These are phyloP conservation scores for Aeoliscus strigatus DNA, from an alignment of 2,797 vertebrate genomes.

Conservation along the genomic window DNA sequence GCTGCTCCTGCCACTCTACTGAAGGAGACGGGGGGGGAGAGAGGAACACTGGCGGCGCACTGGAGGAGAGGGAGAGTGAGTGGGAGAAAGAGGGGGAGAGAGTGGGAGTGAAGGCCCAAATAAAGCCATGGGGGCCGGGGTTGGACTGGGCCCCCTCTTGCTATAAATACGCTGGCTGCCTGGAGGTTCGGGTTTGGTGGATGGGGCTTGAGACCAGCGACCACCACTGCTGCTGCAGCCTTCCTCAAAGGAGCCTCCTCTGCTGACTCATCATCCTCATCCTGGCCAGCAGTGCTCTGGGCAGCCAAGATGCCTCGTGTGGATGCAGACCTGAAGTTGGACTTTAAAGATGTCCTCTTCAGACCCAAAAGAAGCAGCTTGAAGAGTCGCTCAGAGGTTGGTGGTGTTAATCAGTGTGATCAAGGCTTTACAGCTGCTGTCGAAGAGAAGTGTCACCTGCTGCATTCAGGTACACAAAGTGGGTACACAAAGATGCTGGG, in stretches of 20 bases:
- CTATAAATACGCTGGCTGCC: constrained; percentile 83
- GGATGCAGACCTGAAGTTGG: constrained; percentile 93
- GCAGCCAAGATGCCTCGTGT: constrained; percentile 84
- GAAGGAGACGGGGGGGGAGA: constrained; percentile 41
- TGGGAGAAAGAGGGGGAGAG: constrained; percentile 16
- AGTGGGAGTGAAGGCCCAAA: constrained; percentile 74
- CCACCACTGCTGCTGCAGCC: constrained; percentile 48
- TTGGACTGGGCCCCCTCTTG: constrained; percentile 52
- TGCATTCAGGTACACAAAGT: constrained; percentile 15
- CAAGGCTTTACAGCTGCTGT: constrained; percentile 1
- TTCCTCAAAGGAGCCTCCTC: constrained; percentile 61
- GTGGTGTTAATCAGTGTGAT: constrained; percentile 24
- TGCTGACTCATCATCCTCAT: constrained; percentile 33
- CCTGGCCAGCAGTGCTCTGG: constrained; percentile 42
- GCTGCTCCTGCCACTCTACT: constrained; percentile 69
- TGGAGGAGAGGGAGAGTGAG: constrained; percentile 30
- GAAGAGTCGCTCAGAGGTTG: constrained; percentile 93
- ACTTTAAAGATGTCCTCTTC: constrained; percentile 98
- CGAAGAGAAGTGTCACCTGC: background rate
- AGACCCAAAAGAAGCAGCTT: constrained; percentile 97
- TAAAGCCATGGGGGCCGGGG: constrained; percentile 80
- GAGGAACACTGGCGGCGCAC: constrained; percentile 35
- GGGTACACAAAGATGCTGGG: background rate
- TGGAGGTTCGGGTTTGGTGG: constrained; percentile 80
- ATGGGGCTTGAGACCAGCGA: constrained; percentile 62